A percentile compares a stretch with the other conserved stretches of the same genome.
Conservation (phyloP, 2,113 vertebrate genomes). For the Channa maculata region DNA sequence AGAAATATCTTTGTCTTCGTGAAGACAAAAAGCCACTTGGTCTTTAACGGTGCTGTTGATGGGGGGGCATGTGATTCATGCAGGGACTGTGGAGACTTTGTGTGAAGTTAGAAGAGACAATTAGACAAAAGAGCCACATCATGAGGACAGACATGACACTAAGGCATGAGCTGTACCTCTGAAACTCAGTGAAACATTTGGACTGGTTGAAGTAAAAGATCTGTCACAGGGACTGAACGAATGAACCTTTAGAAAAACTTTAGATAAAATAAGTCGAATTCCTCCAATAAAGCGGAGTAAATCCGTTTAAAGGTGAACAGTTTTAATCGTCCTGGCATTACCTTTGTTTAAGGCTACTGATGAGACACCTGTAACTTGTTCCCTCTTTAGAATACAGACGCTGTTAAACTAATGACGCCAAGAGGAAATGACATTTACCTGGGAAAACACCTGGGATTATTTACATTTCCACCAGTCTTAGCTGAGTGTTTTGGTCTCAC, state of each 20-base stretch:
- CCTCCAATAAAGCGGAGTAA: background rate
- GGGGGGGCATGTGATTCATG: slow-evolving; percentile 50
- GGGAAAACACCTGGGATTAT: slow-evolving; percentile 1
- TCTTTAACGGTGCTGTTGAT: slow-evolving; percentile 11
- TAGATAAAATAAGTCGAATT: slow-evolving; percentile 7
- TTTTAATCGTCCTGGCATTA: too few species aligned
- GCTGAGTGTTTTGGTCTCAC: background rate
- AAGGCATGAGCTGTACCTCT: background rate
- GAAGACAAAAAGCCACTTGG: slow-evolving; percentile 18
- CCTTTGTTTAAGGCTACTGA: background rate
- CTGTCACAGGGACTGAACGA: background rate
- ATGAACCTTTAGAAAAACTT: slow-evolving; percentile 9
- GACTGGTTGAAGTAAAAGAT: background rate
- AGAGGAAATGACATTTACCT: background rate
- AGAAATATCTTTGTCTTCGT: slow-evolving; percentile 10
- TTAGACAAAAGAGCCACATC: slow-evolving; percentile 21
- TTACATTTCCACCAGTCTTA: slow-evolving; percentile 1
- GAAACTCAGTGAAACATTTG: background rate
- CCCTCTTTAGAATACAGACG: background rate
- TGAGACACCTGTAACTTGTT: slow-evolving; percentile 22
- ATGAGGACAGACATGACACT: slow-evolving; percentile 9
- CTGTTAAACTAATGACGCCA: slow-evolving; percentile 10
- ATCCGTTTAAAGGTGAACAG: slow-evolving; percentile 42
- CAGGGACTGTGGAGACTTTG: slow-evolving; percentile 14
- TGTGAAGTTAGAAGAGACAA: slow-evolving; percentile 6